Evolutionary conservation across 2,113 vertebrate species (phyloP), one percentile per base, ranked within the genome.

Genomic region (Apistogramma diplotaenia): DNA sequence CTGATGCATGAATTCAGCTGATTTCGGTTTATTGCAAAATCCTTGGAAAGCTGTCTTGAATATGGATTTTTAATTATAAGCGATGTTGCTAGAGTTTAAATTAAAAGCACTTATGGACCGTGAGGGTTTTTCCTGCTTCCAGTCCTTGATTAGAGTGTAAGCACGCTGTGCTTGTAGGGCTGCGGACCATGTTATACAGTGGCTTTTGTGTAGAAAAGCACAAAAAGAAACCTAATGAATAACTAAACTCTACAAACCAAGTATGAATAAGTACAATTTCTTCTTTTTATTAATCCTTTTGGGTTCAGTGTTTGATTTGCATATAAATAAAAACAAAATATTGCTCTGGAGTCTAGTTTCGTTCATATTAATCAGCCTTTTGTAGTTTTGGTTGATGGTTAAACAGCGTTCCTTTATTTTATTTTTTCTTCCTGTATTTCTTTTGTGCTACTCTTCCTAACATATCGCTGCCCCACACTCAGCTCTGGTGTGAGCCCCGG

Each of bases 401-500:
- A 7, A 35, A 35, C 33, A 35, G 33, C n/a, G n/a, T n/a, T 46
- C 37, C 58, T 58, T 46, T 72, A 8, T 83, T 19, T 49, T 72
- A 11, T 83, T 21, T 85, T 55, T 65, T 84, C 56, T 87, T 55
- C 57, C 70, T 82, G 37, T 67, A 11, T 79, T 35, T 56, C 79
- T 78, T 35, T 31, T 37, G 37, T 72, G 84, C 70, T 49, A 3
- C 54, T 73, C 61, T 58, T 27, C 76, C 58, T 79, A 59, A 84
- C 81, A 93, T 75, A 92, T 94, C 79, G 95, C 96, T 96, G 94
- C 94, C 92, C 96, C 94, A 92, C 92, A 92, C 90, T 93, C 94
- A 97, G 96, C 96, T 95, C 87, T 97, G 96, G 91, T 97, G 90
- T 98, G 96, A 96, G 95, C 91, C 82, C 93, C 89, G 95, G 93